Evolutionary conservation across 2,888 invertebrate genomes (phyloP), one percentile per base, ranked within the genome.

Genomic region (Dugesia japonica): DNA sequence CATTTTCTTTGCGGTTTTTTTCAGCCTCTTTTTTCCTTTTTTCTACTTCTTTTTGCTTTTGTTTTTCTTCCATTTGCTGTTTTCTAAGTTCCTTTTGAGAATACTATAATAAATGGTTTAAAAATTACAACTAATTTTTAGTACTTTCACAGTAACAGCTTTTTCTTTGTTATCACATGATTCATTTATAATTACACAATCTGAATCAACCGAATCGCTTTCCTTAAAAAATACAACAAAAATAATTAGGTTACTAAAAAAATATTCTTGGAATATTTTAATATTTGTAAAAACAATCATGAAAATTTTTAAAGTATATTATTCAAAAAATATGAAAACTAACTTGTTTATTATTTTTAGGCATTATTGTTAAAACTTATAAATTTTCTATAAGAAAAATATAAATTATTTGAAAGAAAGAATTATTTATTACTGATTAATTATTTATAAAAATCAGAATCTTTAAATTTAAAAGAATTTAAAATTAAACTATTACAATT

Each of bases 401-500:
- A 17, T 38, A 38, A 38, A 38, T 38, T 13, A 38, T 38, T 38
- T 38, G 38, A 13, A 38, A 38, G 17, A 38, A 38, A 38, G 38
- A 9, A 38, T 38, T 38, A 38, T 13, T 13, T 13, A 38, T 38
- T 13, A 38, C 38, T n/a, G n/a, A n/a, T n/a, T n/a, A 38, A 38
- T 38, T 13, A 9, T 38, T 38, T 38, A 17, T 13, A 38, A 13
- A 38, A 38, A 38, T 38, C 17, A 38, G 17, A 38, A 38, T 13
- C 38, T n/a, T 56, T 56, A 56, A 56, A 56, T 56, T 56, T 20
- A 4, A 56, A n/a, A 56, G n/a, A 56, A 56, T 56, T 56, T 56
- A n/a, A 56, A 56, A 23, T 20, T 20, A 56, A 56, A 56, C 17
- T 13, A 56, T 56, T 56, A 56, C 4, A n/a, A 20, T n/a, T 56